Conservation (phyloP, 2,113 vertebrate species). For the human (Homo sapiens) region DNA sequence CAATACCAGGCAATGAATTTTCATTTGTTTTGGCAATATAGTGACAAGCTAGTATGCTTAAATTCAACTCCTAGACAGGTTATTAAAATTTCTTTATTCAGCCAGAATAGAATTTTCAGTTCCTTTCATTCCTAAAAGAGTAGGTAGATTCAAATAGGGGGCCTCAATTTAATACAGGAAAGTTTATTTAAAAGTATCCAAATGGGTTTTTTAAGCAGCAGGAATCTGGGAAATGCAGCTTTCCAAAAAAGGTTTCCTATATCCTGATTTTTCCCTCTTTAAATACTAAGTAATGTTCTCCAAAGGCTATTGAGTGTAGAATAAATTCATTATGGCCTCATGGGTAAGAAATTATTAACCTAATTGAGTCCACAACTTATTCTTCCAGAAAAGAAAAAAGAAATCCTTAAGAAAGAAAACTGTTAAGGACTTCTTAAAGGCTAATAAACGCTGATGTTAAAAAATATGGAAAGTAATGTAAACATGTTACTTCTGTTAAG, state of each 20-base stretch:
- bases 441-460: background rate
- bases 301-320: background rate
- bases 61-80: constrained; percentile 52
- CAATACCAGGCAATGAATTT: constrained; percentile 61
- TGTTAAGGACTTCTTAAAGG: background rate
- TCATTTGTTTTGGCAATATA: constrained; percentile 66
- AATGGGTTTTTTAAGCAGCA: background rate
- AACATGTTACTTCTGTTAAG: constrained; percentile 24
- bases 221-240: background rate
- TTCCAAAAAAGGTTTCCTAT: constrained; percentile 10
- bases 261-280: background rate
- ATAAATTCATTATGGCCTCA: constrained; percentile 35
- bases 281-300: background rate
- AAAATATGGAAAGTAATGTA: constrained; percentile 41
- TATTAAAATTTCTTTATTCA: constrained; percentile 61
- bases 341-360: background rate
- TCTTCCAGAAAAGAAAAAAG: background rate
- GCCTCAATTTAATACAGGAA: background rate
- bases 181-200: constrained; percentile 59
- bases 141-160: constrained; percentile 55
- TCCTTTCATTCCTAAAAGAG: constrained; percentile 35
- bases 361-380: constrained; percentile 50
- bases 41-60: constrained; percentile 30
- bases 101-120: constrained; percentile 49
- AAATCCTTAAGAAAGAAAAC: background rate